A percentile compares a stretch with the other conserved stretches of the same genome.
Conservation (phyloP, 1,140 invertebrate genomes). For the Bombus superbus region DNA sequence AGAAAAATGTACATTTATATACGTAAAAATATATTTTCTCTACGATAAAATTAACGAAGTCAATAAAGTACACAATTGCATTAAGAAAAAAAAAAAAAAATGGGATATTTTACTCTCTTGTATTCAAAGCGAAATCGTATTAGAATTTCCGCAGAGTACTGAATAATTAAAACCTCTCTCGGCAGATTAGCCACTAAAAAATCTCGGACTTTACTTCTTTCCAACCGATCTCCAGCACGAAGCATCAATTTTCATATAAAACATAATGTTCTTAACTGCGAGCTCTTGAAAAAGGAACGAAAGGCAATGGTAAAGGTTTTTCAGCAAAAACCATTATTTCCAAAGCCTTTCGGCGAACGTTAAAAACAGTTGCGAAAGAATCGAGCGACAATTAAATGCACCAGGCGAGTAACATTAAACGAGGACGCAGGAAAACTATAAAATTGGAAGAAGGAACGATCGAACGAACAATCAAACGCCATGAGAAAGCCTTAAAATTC, state of each 20-base stretch:
- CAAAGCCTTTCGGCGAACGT: not conserved
- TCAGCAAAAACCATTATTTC: not conserved
- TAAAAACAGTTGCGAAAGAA: not conserved
- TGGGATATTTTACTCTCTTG: not conserved
- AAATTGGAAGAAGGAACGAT: not conserved
- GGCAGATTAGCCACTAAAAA: not conserved
- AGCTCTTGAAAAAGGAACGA: not conserved
- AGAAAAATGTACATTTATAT: not conserved
- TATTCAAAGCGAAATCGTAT: not conserved
- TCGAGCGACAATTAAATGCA: not conserved
- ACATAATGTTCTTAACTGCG: not conserved
- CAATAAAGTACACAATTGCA: not conserved
- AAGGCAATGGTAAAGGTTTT: not conserved
- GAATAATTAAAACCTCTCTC: not conserved
- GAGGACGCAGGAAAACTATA: not conserved
- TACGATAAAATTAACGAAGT: not conserved
- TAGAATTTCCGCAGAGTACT: not conserved
- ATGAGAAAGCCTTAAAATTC: constrained; percentile 1
- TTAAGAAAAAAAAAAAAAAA: not conserved
- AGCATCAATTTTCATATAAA: not conserved
- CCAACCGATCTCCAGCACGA: not conserved
- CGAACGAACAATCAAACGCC: not conserved
- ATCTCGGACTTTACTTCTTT: not conserved
- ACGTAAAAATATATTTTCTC: not conserved
- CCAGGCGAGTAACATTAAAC: not conserved